Conservation (phyloP, 2,888 invertebrate species). For the Pterobdella sp. region DNA sequence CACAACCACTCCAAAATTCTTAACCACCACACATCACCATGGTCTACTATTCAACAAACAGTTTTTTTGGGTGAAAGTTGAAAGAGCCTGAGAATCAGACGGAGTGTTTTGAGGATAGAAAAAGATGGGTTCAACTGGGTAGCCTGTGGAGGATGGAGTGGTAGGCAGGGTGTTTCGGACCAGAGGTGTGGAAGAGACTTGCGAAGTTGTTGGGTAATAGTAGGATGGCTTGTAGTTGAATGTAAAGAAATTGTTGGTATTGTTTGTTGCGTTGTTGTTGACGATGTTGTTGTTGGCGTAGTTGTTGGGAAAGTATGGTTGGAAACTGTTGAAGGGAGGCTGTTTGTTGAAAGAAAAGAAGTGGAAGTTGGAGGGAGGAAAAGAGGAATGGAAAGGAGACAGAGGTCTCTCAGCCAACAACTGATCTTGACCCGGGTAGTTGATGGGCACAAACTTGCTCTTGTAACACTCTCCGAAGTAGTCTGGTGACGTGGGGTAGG, state of each 20-base stretch:
- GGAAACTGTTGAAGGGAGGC: slow-evolving; percentile 16
- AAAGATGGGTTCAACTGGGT: background rate
- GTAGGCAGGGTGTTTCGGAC: slow-evolving; percentile 9
- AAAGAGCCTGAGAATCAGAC: background rate
- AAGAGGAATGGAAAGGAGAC: background rate
- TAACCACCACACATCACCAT: no score
- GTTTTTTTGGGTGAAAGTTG: slow-evolving; percentile 29
- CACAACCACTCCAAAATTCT: no score
- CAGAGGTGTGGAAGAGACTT: slow-evolving; percentile 10
- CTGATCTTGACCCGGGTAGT: background rate
- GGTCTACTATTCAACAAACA: slow-evolving; percentile 32
- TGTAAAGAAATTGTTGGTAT: slow-evolving; percentile 4
- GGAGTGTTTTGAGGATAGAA: slow-evolving; percentile 10
- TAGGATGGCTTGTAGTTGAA: slow-evolving; percentile 21
- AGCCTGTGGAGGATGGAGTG: background rate
- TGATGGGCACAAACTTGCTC: background rate
- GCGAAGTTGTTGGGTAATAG: slow-evolving; percentile 15
- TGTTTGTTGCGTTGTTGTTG: background rate
- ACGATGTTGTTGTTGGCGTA: background rate
- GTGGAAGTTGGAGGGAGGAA: slow-evolving; percentile 16
- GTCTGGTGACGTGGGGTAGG: background rate
- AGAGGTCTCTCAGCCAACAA: background rate
- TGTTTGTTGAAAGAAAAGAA: slow-evolving; percentile 21
- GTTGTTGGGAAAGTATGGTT: slow-evolving; percentile 16
- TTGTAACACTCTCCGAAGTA: slow-evolving; percentile 4